Evolutionary conservation across 2,113 vertebrate genomes (phyloP).

Genomic region (Scomber japonicus): DNA sequence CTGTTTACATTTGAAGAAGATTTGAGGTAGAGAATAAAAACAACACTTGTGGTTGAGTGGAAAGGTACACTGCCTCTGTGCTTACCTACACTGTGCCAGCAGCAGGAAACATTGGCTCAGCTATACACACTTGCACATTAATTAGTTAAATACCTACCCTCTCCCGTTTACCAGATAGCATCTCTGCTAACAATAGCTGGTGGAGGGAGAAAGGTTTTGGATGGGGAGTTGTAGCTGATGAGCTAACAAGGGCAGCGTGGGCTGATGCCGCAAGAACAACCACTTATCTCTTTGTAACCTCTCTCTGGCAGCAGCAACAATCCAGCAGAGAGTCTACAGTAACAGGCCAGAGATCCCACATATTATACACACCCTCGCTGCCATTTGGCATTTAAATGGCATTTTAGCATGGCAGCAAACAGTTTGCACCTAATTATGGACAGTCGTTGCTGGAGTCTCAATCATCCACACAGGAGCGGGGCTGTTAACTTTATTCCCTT

Average conservation of each 20-base stretch:
- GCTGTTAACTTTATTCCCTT: slow-evolving; percentile 38
- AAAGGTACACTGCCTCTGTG: slow-evolving; percentile 4
- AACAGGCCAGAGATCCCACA: slow-evolving; percentile 61
- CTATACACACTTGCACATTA: slow-evolving; percentile 30
- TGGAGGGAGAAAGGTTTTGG: slow-evolving; percentile 40
- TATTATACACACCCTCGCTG: slow-evolving; percentile 53
- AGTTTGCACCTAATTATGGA: slow-evolving; percentile 79
- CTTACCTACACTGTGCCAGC: slow-evolving; percentile 14
- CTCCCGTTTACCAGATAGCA: slow-evolving; percentile 45
- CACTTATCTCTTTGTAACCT: slow-evolving; percentile 66
- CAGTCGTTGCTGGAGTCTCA: slow-evolving; percentile 50
- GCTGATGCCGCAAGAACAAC: slow-evolving; percentile 50
- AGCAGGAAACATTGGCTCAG: slow-evolving; percentile 12
- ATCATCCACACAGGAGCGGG: slow-evolving; percentile 15
- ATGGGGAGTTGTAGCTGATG: slow-evolving; percentile 33
- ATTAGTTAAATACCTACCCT: slow-evolving; percentile 50
- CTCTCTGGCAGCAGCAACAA: slow-evolving; percentile 46
- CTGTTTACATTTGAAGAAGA: slow-evolving; percentile 24
- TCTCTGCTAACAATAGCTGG: slow-evolving; percentile 49
- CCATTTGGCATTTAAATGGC: slow-evolving; percentile 81
- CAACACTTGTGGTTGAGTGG: not conserved
- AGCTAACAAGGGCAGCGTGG: slow-evolving; percentile 51
- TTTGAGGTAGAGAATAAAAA: slow-evolving; percentile 15
- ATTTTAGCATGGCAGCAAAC: slow-evolving; percentile 76
- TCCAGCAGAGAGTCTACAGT: slow-evolving; percentile 53